Evolutionary conservation across 2,113 vertebrate genomes (phyloP), one percentile per base, ranked within the genome.

Genomic region (Heteronetta atricapilla): DNA sequence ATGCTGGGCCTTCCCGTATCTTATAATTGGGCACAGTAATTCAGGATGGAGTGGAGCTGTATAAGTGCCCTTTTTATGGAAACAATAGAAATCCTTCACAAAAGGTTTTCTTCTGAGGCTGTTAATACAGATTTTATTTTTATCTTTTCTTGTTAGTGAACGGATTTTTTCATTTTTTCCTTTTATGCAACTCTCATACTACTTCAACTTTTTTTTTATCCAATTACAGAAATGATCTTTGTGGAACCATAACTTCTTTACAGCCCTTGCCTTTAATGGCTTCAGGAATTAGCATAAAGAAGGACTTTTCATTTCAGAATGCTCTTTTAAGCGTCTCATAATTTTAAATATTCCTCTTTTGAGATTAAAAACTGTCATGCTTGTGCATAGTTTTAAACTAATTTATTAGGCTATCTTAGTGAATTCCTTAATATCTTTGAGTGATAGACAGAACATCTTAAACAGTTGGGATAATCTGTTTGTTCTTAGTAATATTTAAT

Each of bases 321-420:
- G 36, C 40, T 46, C 73, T 96, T 94, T 62, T 82, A 93, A 76
- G 46, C 81, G 36, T 25, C 66, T 90, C 31, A 33, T 90, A 66
- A 95, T 92, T 93, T 95, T 84, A 79, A 92, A 70, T 33, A 33
- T 80, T 93, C 76, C 18, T 90, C 8, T 81, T 86, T 48, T 79
- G 62, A 84, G 34, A 59, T 81, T 78, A 80, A 89, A 85, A 92
- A 8, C 53, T 82, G n/a, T 52, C 48, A 79, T 1, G 1, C 21
- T 84, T 88, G 44, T 56, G 34, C 28, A 22, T 48, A n/a, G 15
- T 68, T 79, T 88, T 89, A 93, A 82, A 81, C 31, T 62, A 50
- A 73, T 86, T 90, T 90, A 36, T 59, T 93, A 72, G 79, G 22
- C 77, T 50, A 14, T 63, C 38, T 42, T 48, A 84, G 44, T 82